phyloP scores from a whole-genome alignment of 1,140 invertebrate genomes.

The Solen grandis region DNA sequence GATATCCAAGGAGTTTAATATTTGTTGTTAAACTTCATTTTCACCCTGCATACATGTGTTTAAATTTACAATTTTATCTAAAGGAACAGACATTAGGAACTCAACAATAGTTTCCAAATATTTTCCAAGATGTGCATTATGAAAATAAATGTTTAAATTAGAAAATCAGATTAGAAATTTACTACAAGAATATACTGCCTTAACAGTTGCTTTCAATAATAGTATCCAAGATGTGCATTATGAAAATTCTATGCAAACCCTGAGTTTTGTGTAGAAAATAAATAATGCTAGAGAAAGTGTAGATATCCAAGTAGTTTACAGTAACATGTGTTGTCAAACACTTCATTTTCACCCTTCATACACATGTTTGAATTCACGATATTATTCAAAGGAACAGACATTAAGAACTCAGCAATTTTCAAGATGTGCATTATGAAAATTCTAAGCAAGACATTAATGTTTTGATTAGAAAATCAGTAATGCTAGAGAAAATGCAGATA shows the following conservation, averaged over 20 bases:
- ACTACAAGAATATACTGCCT: too few relatives aligned
- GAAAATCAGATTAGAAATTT: too few relatives aligned
- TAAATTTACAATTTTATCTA: too few relatives aligned
- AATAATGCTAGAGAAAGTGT: constrained; percentile 25
- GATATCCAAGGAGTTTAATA: constrained; percentile 37
- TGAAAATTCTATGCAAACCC: neutral
- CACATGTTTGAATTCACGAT: constrained; percentile 5
- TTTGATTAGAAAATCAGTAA: constrained; percentile 34
- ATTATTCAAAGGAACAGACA: too few relatives aligned
- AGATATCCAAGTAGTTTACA: constrained; percentile 32
- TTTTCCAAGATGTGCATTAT: too few relatives aligned
- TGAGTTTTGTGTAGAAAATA: neutral
- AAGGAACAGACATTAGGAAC: too few relatives aligned
- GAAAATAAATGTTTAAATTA: too few relatives aligned
- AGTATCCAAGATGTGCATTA: neutral
- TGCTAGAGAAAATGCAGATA: constrained; percentile 41
- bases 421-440: neutral
- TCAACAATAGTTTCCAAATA: too few relatives aligned
- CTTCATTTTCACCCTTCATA: constrained; percentile 52
- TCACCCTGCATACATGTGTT: constrained; percentile 29
- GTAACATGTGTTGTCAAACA: neutral
- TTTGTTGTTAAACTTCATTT: constrained; percentile 24
- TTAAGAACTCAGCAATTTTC: too few relatives aligned
- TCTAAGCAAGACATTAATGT: neutral
- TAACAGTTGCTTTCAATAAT: too few relatives aligned